A percentile compares a stretch with the other conserved stretches of the same genome.
Conservation (phyloP, 1,140 invertebrate species). For the Acyrthosiphon pisum region DNA sequence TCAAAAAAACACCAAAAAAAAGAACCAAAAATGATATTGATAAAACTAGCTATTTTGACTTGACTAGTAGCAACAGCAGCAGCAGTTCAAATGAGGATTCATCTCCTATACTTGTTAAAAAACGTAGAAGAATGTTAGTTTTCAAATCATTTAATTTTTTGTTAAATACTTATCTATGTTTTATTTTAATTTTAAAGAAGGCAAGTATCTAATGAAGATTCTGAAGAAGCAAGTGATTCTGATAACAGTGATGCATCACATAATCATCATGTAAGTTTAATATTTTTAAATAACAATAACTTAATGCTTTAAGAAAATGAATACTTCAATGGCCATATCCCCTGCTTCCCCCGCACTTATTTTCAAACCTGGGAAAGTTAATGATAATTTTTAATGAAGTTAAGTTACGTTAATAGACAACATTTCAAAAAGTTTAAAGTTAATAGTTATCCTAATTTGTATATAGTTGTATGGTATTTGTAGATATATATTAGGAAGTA, state of each 20-base stretch:
- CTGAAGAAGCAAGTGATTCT: not conserved
- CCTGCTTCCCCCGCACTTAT: too few species aligned
- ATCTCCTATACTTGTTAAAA: not conserved
- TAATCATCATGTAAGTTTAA: not conserved
- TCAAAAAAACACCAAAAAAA: constrained; percentile 27
- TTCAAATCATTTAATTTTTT: not conserved
- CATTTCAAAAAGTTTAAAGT: too few species aligned
- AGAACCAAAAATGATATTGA: not conserved
- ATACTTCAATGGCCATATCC: too few species aligned
- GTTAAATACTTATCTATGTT: not conserved
- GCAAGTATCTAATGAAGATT: not conserved
- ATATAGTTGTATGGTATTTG: not conserved
- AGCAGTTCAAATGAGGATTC: not conserved
- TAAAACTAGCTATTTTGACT: not conserved
- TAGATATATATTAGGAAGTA: not conserved
- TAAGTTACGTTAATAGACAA: too few species aligned
- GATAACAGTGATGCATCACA: not conserved
- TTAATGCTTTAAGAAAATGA: too few species aligned
- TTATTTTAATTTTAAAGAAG: not conserved
- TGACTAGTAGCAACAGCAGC: not conserved
- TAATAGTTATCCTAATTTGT: not conserved
- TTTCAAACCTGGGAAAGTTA: too few species aligned
- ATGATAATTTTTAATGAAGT: too few species aligned
- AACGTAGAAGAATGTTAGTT: constrained; percentile 38
- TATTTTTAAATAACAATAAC: not conserved